Evolutionary conservation across 2,888 invertebrate genomes (phyloP).

Genomic region (Drosophila birchii): DNA sequence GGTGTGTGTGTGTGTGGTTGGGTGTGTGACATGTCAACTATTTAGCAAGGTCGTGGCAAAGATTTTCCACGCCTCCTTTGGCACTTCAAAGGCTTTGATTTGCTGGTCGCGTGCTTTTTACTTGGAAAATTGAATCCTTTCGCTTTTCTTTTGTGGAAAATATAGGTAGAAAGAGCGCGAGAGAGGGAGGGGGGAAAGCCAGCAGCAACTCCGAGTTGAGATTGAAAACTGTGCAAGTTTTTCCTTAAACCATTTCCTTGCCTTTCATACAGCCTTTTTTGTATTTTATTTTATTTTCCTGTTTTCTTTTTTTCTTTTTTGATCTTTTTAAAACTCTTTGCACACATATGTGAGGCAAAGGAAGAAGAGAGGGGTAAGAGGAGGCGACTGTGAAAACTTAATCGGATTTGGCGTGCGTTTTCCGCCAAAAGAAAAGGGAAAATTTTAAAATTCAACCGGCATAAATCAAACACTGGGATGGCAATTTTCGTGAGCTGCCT

Average conservation of each 20-base stretch:
- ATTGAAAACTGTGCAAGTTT: slow-evolving; percentile 67
- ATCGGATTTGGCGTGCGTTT: slow-evolving; percentile 74
- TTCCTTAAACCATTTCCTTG: slow-evolving; percentile 44
- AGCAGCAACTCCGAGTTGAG: slow-evolving; percentile 47
- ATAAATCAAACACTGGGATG: slow-evolving; percentile 76
- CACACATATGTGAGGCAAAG: slow-evolving; percentile 27
- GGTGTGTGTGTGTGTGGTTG: background rate
- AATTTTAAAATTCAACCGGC: slow-evolving; percentile 80
- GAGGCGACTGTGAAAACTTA: slow-evolving; percentile 70
- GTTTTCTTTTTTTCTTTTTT: slow-evolving; percentile 33
- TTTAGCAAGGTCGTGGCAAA: slow-evolving; percentile 46
- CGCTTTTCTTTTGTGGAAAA: slow-evolving; percentile 49
- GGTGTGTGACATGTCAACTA: slow-evolving; percentile 45
- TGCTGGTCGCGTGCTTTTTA: slow-evolving; percentile 52
- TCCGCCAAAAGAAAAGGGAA: slow-evolving; percentile 40
- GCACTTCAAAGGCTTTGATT: slow-evolving; percentile 73
- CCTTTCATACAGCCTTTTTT: slow-evolving; percentile 16
- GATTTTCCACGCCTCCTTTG: slow-evolving; percentile 11
- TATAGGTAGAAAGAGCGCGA: background rate
- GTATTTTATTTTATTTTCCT: slow-evolving; percentile 38
- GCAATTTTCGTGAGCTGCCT: slow-evolving; percentile 69
- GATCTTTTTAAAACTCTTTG: slow-evolving; percentile 65
- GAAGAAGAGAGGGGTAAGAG: slow-evolving; percentile 1
- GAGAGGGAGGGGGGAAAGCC: slow-evolving; percentile 14
- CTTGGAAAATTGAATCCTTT: slow-evolving; percentile 74